phyloP scores from a whole-genome alignment of 1,140 invertebrate genomes.

The Aphelenchoides fujianensis region DNA sequence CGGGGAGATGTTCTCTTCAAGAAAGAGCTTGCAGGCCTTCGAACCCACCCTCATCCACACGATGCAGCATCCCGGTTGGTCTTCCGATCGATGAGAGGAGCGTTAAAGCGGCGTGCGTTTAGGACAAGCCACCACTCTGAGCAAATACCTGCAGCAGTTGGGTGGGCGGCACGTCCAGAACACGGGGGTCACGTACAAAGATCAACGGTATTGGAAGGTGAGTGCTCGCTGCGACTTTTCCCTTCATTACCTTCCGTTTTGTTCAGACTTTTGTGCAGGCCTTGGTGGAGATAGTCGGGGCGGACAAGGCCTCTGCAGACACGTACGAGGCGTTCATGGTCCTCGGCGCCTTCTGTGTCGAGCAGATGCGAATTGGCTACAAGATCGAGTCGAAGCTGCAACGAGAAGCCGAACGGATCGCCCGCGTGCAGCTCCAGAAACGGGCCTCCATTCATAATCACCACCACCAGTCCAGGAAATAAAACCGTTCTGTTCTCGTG shows the following conservation, averaged over 20 bases:
- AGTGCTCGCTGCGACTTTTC: neutral
- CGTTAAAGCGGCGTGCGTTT: too few relatives aligned
- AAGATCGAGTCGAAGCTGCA: conserved; percentile 51
- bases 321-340: conserved; percentile 43
- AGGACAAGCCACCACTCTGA: conserved; percentile 45
- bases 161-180: conserved; percentile 48
- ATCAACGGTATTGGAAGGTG: conserved; percentile 12
- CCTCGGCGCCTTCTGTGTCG: conserved; percentile 50
- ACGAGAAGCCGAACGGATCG: conserved; percentile 44
- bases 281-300: conserved; percentile 26
- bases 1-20: conserved; percentile 38
- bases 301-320: conserved; percentile 33
- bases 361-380: conserved; percentile 54
- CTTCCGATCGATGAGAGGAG: conserved; percentile 44
- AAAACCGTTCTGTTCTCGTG: neutral
- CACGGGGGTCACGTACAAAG: conserved; percentile 27
- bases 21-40: conserved; percentile 39
- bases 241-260: conserved; percentile 17
- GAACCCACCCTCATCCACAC: neutral
- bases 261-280: conserved; percentile 37
- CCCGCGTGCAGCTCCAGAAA: conserved; percentile 29
- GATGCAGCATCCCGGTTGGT: neutral
- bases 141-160: conserved; percentile 50
- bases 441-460: conserved; percentile 7
- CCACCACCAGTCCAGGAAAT: conserved; percentile 4